These are phyloP conservation scores for Ceratotherium simum DNA, from an alignment of 2,113 vertebrate genomes.

Conservation along the genomic window DNA sequence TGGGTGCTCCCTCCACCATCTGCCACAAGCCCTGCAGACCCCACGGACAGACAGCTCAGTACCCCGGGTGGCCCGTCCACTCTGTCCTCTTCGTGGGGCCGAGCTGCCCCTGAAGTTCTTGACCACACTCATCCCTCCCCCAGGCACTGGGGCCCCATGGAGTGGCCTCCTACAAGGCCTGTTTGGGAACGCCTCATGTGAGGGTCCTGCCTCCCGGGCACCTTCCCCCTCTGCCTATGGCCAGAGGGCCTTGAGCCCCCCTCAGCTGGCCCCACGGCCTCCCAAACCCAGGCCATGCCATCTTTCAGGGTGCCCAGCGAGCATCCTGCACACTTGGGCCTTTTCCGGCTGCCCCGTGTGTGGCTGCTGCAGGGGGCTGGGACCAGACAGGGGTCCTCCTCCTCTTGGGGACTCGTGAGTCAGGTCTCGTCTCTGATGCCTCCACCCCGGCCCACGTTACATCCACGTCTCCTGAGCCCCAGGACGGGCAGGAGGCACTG, in stretches of 20 bases:
- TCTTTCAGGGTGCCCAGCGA: too few species aligned
- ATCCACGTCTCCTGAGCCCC: neutral
- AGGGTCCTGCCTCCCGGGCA: neutral
- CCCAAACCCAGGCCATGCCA: neutral
- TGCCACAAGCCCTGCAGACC: neutral
- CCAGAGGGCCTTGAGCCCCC: neutral
- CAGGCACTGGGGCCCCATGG: neutral
- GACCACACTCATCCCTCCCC: neutral
- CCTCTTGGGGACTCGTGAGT: neutral
- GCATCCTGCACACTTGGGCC: neutral
- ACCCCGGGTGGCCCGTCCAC: neutral
- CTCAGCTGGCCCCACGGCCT: neutral
- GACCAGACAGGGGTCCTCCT: neutral
- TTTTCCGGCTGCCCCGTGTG: fast-evolving
- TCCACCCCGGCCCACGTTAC: fast-evolving
- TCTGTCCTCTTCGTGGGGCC: neutral
- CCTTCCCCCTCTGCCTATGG: neutral
- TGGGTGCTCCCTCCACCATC: neutral
- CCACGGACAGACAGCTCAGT: neutral
- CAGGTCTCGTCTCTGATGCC: neutral
- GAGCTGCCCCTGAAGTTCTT: neutral
- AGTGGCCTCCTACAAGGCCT: neutral
- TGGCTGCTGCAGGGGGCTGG: neutral
- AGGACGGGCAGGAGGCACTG: neutral
- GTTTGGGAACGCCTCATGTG: neutral